Evolutionary conservation across 2,113 vertebrate genomes (phyloP).

Genomic region (Plecturocebus donacophilus): DNA sequence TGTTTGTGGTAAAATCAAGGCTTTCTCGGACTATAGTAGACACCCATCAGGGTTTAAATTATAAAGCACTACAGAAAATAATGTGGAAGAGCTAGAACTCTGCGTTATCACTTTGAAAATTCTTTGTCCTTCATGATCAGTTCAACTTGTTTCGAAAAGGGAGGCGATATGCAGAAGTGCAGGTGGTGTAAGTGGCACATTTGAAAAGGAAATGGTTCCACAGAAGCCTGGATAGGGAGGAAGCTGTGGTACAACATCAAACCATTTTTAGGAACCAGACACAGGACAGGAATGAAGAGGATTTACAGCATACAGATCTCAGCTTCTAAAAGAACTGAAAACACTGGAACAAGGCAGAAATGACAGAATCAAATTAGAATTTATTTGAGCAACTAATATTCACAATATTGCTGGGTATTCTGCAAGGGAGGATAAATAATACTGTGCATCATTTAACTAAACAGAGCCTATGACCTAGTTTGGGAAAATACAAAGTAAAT

Average conservation of each 20-base stretch:
- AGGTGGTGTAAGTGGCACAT: too few species aligned
- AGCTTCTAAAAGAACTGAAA: background rate
- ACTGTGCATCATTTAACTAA: background rate
- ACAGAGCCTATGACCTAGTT: background rate
- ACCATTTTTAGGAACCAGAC: background rate
- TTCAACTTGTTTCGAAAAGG: background rate
- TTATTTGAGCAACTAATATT: background rate
- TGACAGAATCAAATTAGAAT: background rate
- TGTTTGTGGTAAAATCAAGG: background rate
- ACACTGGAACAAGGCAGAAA: background rate
- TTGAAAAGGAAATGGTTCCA: background rate
- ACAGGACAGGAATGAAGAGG: background rate
- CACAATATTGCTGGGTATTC: background rate
- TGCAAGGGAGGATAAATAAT: background rate
- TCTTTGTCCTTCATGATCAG: background rate
- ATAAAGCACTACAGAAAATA: background rate
- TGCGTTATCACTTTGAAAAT: background rate
- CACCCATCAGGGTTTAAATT: background rate
- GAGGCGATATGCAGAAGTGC: rapidly evolving
- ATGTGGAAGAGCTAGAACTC: background rate
- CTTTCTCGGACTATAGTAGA: background rate
- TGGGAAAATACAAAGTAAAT: background rate
- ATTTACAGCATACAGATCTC: background rate
- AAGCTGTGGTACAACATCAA: background rate
- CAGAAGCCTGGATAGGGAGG: background rate